Evolutionary conservation across 2,797 vertebrate species (phyloP).

Genomic region (Crocodylus rhombifer): DNA sequence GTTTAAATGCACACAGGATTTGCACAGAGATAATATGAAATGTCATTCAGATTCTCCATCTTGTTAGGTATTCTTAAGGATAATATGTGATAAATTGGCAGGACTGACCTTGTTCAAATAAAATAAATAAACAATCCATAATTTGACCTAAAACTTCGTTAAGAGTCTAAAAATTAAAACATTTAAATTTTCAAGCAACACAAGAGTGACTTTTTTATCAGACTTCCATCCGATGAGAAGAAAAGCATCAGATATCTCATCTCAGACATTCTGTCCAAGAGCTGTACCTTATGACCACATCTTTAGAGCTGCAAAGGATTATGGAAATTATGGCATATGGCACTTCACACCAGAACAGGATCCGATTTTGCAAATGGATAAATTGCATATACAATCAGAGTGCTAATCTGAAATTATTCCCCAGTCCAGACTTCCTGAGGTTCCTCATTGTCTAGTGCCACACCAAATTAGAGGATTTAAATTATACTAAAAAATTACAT

Average conservation of each 20-base stretch:
- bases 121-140: not conserved
- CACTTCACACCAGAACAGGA: not conserved
- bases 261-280: not conserved
- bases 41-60: not conserved
- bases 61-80: not conserved
- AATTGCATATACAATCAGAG: not conserved
- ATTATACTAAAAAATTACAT: not conserved
- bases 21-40: not conserved
- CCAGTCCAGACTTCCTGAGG: not conserved
- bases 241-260: not conserved
- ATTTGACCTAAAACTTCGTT: not conserved
- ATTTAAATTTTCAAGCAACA: not conserved
- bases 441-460: not conserved
- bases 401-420: not conserved
- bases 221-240: not conserved
- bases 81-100: not conserved
- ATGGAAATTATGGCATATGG: not conserved
- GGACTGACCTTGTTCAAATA: not conserved
- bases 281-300: not conserved
- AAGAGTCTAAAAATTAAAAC: not conserved
- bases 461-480: fast-evolving
- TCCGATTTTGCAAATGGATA: not conserved
- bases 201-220: not conserved
- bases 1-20: not conserved
- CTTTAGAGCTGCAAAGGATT: not conserved